phyloP scores from a whole-genome alignment of 2,888 invertebrate species.

The Drosophila kokeensis region DNA sequence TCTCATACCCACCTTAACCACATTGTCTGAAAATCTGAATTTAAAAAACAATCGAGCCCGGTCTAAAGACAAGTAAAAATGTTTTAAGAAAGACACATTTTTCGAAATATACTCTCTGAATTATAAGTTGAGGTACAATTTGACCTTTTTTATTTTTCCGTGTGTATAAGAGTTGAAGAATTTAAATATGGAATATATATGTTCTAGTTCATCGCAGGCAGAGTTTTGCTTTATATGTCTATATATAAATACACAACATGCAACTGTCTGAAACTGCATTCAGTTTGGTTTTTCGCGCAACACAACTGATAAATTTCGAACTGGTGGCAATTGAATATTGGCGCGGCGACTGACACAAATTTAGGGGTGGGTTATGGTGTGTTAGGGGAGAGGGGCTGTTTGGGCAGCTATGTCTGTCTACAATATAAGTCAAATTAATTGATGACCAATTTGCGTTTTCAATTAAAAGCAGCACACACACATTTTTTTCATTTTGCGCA shows the following conservation, averaged over 20 bases:
- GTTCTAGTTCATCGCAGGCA: not conserved
- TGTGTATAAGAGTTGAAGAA: not conserved
- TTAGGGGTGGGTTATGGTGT: not conserved
- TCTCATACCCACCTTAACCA: no score
- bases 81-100: not conserved
- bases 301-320: slow-evolving; percentile 14
- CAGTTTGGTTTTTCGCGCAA: not conserved
- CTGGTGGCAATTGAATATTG: slow-evolving; percentile 9
- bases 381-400: slow-evolving; percentile 24
- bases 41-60: not conserved
- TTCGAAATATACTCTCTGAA: not conserved
- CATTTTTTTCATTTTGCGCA: slow-evolving; percentile 26
- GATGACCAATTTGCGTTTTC: slow-evolving; percentile 79
- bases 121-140: not conserved
- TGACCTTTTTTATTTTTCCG: not conserved
- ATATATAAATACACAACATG: not conserved
- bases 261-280: not conserved
- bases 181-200: not conserved
- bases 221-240: not conserved
- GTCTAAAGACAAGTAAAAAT: not conserved
- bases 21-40: not conserved
- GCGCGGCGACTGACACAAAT: slow-evolving; percentile 1
- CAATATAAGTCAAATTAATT: slow-evolving; percentile 76
- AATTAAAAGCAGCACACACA: slow-evolving; percentile 74
- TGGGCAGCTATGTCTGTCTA: slow-evolving; percentile 43